phyloP scores from a whole-genome alignment of 2,797 vertebrate species.

The Enteromius paludinosus region DNA sequence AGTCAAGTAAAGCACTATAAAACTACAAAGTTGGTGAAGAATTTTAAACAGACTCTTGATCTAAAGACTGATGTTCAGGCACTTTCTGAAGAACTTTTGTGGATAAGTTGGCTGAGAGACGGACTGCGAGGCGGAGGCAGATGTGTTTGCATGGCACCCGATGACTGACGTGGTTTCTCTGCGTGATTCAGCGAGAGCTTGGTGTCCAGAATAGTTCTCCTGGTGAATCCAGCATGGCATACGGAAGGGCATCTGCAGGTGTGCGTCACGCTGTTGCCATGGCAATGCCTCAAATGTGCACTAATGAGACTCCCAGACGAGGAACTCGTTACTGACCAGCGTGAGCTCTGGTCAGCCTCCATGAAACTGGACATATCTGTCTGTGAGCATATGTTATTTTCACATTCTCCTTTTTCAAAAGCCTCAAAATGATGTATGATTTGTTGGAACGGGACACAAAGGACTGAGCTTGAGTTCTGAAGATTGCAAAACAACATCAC shows the following conservation, averaged over 20 bases:
- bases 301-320: background rate
- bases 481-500: background rate
- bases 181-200: constrained; percentile 50
- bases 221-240: constrained; percentile 45
- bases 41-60: background rate
- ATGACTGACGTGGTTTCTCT: constrained; percentile 46
- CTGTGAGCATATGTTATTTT: background rate
- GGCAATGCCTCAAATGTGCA: constrained; percentile 21
- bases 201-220: constrained; percentile 43
- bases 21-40: background rate
- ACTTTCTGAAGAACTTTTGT: background rate
- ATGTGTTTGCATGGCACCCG: constrained; percentile 23
- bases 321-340: background rate
- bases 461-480: background rate
- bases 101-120: background rate
- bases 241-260: constrained; percentile 56
- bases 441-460: background rate
- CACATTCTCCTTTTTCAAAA: background rate
- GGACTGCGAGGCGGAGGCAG: background rate
- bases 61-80: background rate
- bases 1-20: background rate
- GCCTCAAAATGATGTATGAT: background rate
- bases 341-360: background rate
- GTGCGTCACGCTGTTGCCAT: constrained; percentile 50
- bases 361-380: background rate